A percentile compares a stretch with the other conserved stretches of the same genome.
These are phyloP conservation scores for Harpagoxenus sublaevis DNA, from an alignment of 2,888 invertebrate species.

Conservation along the genomic window DNA sequence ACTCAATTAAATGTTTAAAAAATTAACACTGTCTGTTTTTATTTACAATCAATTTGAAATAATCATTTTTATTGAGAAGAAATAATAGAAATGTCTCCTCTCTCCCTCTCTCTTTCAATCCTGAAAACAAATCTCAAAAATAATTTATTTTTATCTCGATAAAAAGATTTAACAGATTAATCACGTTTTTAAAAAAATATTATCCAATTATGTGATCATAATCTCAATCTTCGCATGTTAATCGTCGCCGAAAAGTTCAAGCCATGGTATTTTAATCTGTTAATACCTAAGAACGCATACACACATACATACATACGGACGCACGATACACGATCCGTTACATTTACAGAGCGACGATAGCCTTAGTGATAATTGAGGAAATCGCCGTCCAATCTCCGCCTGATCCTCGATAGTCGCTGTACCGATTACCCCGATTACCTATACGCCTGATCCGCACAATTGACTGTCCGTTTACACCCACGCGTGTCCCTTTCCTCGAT, in stretches of 20 bases:
- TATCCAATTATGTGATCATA: neutral
- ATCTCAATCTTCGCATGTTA: neutral
- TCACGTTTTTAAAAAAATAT: neutral
- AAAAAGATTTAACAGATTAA: neutral
- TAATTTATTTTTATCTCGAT: neutral
- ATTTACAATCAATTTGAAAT: neutral
- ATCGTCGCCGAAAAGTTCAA: constrained; percentile 3
- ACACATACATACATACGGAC: too few relatives aligned
- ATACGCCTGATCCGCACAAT: constrained; percentile 50
- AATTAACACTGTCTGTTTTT: neutral
- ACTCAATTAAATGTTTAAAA: neutral
- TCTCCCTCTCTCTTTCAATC: neutral
- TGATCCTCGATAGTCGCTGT: constrained; percentile 16
- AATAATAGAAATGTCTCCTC: neutral
- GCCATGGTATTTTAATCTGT: constrained; percentile 27
- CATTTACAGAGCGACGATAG: constrained; percentile 5
- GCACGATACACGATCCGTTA: too few relatives aligned
- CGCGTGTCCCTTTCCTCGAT: constrained; percentile 52
- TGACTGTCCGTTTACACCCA: constrained; percentile 51
- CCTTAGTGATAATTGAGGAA: constrained; percentile 52
- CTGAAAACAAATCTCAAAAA: neutral
- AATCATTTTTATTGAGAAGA: neutral
- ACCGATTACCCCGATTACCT: neutral
- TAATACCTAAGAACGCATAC: constrained; percentile 3
- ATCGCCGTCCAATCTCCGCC: constrained; percentile 41